Evolutionary conservation across 1,140 invertebrate species (phyloP).

Genomic region (Plectus sambesii): DNA sequence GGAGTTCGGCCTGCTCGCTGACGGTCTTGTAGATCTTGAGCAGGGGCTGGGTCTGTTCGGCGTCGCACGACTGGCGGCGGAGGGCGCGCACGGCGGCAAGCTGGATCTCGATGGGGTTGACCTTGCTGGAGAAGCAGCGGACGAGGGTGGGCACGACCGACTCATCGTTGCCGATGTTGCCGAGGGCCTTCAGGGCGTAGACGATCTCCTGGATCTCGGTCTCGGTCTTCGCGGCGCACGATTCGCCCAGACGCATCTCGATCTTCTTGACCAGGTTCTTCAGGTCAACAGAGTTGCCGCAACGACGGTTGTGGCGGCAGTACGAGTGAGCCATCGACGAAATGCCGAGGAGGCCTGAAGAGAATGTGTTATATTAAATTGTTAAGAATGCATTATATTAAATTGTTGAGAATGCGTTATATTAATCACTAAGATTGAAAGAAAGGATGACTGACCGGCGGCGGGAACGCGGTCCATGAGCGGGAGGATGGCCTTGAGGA

Average conservation of each 20-base stretch:
- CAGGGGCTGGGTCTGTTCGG: constrained; percentile 38
- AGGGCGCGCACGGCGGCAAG: constrained; percentile 49
- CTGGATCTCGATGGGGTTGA: constrained; percentile 45
- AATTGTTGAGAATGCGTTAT: no score
- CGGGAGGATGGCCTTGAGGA: constrained; percentile 46
- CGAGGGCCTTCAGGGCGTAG: constrained; percentile 63
- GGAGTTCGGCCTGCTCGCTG: constrained; percentile 64
- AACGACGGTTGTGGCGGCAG: constrained; percentile 46
- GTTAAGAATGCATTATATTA: no score
- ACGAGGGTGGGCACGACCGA: constrained; percentile 34
- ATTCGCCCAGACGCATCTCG: constrained; percentile 1
- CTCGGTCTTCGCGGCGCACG: constrained; percentile 4
- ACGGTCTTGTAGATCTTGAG: constrained; percentile 58
- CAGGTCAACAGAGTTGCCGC: no score
- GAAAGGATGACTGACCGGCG: no score
- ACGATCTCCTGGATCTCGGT: constrained; percentile 26
- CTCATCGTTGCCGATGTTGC: constrained; percentile 61
- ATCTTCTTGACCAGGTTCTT: constrained; percentile 7
- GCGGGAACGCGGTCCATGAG: neutral
- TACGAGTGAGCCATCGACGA: constrained; percentile 50
- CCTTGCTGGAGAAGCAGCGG: constrained; percentile 42
- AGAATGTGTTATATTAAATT: no score
- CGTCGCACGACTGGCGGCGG: constrained; percentile 45
- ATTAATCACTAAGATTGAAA: no score
- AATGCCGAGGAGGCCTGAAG: constrained; percentile 48